A percentile compares a stretch with the other conserved stretches of the same genome.
Conservation (phyloP, 2,888 invertebrate genomes). For the Sarcophaga variegata region DNA sequence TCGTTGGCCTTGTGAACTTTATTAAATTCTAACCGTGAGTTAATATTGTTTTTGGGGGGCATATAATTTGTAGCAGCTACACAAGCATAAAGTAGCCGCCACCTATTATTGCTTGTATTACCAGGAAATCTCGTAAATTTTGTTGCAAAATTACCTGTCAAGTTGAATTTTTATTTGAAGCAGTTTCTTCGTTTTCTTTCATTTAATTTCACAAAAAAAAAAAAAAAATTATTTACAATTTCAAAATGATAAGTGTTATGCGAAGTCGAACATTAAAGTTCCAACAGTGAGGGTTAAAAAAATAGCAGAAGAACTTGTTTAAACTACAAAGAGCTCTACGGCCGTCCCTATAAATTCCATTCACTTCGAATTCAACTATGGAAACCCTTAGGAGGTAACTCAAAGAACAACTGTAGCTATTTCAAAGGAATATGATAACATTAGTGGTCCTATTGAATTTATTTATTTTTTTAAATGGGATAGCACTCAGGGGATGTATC, state of each 20-base stretch:
- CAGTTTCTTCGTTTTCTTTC: conserved; percentile 8
- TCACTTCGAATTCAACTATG: too few species aligned
- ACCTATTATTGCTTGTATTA: conserved; percentile 69
- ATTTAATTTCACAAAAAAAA: conserved; percentile 1
- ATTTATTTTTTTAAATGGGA: too few species aligned
- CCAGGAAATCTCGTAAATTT: conserved; percentile 78
- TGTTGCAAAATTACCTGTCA: conserved; percentile 76
- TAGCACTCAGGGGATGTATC: too few species aligned
- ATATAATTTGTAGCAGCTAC: conserved; percentile 12
- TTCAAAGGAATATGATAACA: too few species aligned
- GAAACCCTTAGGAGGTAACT: too few species aligned
- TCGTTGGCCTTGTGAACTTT: too few species aligned
- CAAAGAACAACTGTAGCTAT: too few species aligned
- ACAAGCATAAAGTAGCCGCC: conserved; percentile 9
- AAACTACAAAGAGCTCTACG: background rate
- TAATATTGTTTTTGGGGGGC: background rate
- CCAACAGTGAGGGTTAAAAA: background rate
- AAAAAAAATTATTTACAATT: background rate
- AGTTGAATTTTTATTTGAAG: conserved; percentile 53
- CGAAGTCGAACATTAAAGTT: background rate
- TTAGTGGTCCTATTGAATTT: too few species aligned
- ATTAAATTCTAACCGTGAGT: too few species aligned
- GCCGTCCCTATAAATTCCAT: too few species aligned
- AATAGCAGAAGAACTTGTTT: background rate
- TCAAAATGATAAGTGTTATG: too few species aligned